These are phyloP conservation scores for Apolygus lucorum DNA, from an alignment of 1,140 invertebrate genomes.

Conservation along the genomic window DNA sequence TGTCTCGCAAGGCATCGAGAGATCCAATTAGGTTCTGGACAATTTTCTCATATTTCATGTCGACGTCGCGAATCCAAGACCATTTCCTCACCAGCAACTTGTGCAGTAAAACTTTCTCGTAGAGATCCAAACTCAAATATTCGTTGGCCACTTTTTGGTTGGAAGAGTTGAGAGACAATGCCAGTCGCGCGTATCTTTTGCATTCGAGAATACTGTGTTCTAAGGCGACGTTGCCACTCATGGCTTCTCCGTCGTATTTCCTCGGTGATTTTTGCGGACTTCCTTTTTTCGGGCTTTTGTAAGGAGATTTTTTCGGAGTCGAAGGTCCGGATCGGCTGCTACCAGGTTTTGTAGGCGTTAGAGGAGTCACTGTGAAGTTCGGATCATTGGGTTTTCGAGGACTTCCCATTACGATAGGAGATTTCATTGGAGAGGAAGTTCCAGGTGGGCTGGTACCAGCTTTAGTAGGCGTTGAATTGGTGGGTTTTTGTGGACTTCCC, in stretches of 20 bases:
- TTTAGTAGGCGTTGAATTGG: not conserved
- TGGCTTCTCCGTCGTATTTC: not conserved
- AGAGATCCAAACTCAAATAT: not conserved
- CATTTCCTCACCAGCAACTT: not conserved
- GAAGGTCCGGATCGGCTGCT: not conserved
- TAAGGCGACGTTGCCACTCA: not conserved
- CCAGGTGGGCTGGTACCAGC: not conserved
- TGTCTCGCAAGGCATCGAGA: not conserved
- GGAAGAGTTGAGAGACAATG: not conserved
- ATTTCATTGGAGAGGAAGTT: not conserved
- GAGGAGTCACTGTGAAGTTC: not conserved
- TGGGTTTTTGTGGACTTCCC: not conserved
- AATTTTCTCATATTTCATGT: slow-evolving; percentile 9
- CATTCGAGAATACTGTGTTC: not conserved
- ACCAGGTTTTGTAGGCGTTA: not conserved
- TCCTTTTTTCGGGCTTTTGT: not conserved
- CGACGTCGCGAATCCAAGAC: not conserved
- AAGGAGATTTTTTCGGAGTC: not conserved
- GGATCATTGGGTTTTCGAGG: not conserved
- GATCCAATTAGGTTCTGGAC: not conserved
- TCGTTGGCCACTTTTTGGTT: not conserved
- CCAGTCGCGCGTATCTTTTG: not conserved
- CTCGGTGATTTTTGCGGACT: not conserved
- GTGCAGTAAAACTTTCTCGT: not conserved
- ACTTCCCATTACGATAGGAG: not conserved